Evolutionary conservation across 2,797 vertebrate species (phyloP), one percentile per base, ranked within the genome.

Genomic region (Ctenosaura bakeri): DNA sequence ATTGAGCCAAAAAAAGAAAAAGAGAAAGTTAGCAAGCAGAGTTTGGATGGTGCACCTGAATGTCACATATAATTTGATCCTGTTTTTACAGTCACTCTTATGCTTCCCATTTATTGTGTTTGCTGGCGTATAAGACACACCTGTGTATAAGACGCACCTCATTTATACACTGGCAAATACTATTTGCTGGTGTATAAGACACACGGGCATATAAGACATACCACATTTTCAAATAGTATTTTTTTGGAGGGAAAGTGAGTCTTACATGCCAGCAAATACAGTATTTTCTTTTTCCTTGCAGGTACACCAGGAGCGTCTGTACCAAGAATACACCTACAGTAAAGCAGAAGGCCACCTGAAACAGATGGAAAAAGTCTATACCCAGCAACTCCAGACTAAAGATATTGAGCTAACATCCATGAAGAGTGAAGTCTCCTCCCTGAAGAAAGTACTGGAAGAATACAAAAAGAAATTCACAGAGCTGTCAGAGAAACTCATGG

Each of bases 391-490:
- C 95, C 98, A 99, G 92, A 98, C 96, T 91, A 98, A 98, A 95
- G 98, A 98, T 91, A 93, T 98, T 89, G 98, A 98, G 92, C 94
- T 98, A 90, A 96, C 94, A 0, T 96, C 97, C 89, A 97, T 98
- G 97, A 98, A 97, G 91, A 98, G 97, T 6, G 98, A 99, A 93
- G 97, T 99, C 0, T 83, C 96, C 26, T 96, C 96, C 22, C 94
- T 96, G 92, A 95, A 96, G 85, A 96, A 98, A 98, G 97, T 98
- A 93, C 97, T 98, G 95, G 98, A 98, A 82, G 98, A 99, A 93
- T 99, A 98, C 80, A 98, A 99, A 96, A 97, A 97, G 91, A 99
- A 98, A 96, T 98, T 98, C 97, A 98, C 97, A 38, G 98, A 98
- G 85, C 97, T 98, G 89, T 98, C 98, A 0, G 98, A 99, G 96